Evolutionary conservation across 2,888 invertebrate species (phyloP).

Genomic region (Chromoteleia sp.): DNA sequence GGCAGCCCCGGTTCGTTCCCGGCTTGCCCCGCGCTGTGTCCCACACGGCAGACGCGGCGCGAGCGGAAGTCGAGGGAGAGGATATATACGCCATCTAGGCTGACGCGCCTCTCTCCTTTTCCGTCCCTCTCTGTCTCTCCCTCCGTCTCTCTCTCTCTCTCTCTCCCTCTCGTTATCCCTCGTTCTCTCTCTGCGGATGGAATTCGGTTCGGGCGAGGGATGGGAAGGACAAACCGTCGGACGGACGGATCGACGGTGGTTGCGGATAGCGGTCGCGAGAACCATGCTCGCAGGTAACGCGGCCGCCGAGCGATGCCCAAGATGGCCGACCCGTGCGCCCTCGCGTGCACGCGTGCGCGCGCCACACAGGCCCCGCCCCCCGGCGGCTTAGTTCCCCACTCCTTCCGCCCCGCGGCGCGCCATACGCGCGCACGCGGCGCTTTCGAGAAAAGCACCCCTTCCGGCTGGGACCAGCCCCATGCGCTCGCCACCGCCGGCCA

Average conservation of each 20-base stretch:
- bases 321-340: constrained; percentile 77
- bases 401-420: constrained; percentile 27
- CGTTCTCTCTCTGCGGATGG: constrained; percentile 43
- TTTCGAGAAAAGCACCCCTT: constrained; percentile 70
- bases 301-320: constrained; percentile 74
- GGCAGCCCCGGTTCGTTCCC: constrained; percentile 5
- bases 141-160: too few species aligned
- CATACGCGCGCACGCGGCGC: constrained; percentile 24
- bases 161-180: not conserved
- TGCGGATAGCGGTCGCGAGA: constrained; percentile 79
- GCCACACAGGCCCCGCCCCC: constrained; percentile 72
- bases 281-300: constrained; percentile 75
- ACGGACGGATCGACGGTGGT: constrained; percentile 78
- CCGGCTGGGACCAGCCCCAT: constrained; percentile 68
- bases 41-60: constrained; percentile 26
- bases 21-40: constrained; percentile 13
- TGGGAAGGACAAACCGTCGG: constrained; percentile 71
- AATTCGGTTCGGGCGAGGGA: constrained; percentile 61
- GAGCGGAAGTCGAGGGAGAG: constrained; percentile 62
- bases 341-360: constrained; percentile 77
- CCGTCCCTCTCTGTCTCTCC: constrained; percentile 27
- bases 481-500: constrained; percentile 69
- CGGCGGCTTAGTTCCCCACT: constrained; percentile 47
- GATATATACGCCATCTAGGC: constrained; percentile 58
- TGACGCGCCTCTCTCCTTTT: constrained; percentile 29